Evolutionary conservation across 2,113 vertebrate species (phyloP).

Genomic region (Alouatta palliata): DNA sequence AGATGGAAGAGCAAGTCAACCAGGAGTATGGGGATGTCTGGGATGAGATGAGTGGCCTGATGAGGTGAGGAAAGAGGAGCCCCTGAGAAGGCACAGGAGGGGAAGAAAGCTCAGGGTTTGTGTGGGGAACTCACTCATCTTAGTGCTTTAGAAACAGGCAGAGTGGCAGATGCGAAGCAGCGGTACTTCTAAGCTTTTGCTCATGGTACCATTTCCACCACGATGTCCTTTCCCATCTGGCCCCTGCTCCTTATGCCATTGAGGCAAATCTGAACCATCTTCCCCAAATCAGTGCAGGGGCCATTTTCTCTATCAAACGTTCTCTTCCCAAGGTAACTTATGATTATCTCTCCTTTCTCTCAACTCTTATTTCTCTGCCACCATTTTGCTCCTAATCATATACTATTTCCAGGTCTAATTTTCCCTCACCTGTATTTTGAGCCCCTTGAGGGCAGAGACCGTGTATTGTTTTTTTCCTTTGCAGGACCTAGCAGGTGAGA

Average conservation of each 20-base stretch:
- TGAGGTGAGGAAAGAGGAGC: too few species aligned
- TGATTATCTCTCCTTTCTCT: background rate
- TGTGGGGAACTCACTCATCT: background rate
- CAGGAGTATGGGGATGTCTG: background rate
- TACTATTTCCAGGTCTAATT: background rate
- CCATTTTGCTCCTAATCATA: background rate
- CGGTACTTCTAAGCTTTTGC: background rate
- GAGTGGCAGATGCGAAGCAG: background rate
- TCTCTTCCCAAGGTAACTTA: background rate
- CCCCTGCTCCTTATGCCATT: background rate
- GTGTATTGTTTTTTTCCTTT: background rate
- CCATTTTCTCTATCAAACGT: background rate
- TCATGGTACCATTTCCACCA: background rate
- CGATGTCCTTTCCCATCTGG: background rate
- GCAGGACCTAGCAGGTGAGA: background rate
- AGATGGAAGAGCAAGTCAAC: background rate
- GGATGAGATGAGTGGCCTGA: accelerated
- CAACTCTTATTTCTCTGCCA: background rate
- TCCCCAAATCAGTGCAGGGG: background rate
- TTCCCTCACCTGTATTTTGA: background rate
- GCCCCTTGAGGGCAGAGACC: background rate
- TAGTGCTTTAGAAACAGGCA: background rate
- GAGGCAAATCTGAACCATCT: background rate
- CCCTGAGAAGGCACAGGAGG: accelerated
- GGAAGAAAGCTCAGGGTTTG: background rate